Evolutionary conservation across 2,797 vertebrate genomes (phyloP), one percentile per base, ranked within the genome.

Genomic region (Hafferia zeledoni): DNA sequence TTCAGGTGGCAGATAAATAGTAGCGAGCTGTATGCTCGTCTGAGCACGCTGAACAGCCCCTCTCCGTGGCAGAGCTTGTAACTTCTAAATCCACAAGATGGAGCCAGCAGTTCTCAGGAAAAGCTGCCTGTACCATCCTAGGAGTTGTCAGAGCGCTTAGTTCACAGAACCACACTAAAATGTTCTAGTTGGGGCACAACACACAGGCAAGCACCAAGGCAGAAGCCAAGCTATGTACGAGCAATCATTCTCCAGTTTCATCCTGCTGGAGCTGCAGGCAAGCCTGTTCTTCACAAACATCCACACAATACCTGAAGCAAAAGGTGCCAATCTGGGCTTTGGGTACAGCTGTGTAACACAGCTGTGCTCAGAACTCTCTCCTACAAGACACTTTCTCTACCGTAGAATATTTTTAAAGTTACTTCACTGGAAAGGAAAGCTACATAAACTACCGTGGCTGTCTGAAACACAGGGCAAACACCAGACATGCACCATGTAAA

Each of bases 81-180:
- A 93, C 87, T 67, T 67, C 18, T 28, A n/a, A 33, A 92, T 93
- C 97, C 98, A 87, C 97, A 89, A 98, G 97, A 93, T 96, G 97
- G 97, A 76, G 96, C 93, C 74, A 96, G 35, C 68, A 88, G 80
- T 85, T 95, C 86, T 95, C 80, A 71, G 63, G 83, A 96, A 89
- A 72, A 86, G 41, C 23, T 44, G 65, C 30, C 67, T 20, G 57
- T 46, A n/a, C 55, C 37, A 25, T 14, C 50, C 53, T 30, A 47
- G 30, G 33, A 71, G 60, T 12, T 22, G 15, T 24, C 33, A 33
- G 28, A 67, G 75, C 65, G 5, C 11, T 69, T 14, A 33, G 43
- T 44, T 65, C 35, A 23, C 53, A 39, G 43, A 88, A 20, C n/a
- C 50, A n/a, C 9, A 1, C 14, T 8, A 24, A 43, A 63, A 43